Evolutionary conservation across 2,888 invertebrate genomes (phyloP).

Genomic region (Ichneumon xanthorius): DNA sequence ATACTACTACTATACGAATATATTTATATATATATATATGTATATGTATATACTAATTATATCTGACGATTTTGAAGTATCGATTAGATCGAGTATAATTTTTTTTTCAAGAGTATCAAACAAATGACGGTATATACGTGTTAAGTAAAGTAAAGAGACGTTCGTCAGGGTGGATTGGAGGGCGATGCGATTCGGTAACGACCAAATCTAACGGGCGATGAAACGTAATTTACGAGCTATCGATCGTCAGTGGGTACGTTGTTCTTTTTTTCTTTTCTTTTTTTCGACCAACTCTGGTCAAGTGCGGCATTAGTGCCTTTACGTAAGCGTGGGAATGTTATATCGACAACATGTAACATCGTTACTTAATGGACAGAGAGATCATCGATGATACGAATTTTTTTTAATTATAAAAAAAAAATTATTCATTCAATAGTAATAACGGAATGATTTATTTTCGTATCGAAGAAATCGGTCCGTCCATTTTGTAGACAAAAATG

Average conservation of each 20-base stretch:
- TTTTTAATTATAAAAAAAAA: background rate
- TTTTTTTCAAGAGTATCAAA: slow-evolving; percentile 9
- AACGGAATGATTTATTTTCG: slow-evolving; percentile 21
- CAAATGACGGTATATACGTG: slow-evolving; percentile 7
- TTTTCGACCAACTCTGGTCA: slow-evolving; percentile 80
- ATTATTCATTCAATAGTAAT: background rate
- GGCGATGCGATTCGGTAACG: slow-evolving; percentile 37
- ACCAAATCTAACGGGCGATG: slow-evolving; percentile 45
- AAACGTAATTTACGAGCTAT: slow-evolving; percentile 62
- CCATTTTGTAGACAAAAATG: slow-evolving; percentile 73
- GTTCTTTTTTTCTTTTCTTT: slow-evolving; percentile 60
- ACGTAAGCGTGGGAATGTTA: slow-evolving; percentile 85
- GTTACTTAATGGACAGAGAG: slow-evolving; percentile 80
- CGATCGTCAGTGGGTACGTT: slow-evolving; percentile 59
- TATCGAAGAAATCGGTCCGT: slow-evolving; percentile 76
- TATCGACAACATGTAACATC: slow-evolving; percentile 85
- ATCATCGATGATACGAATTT: slow-evolving; percentile 63
- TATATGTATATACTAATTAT: slow-evolving; percentile 12
- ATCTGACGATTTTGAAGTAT: slow-evolving; percentile 30
- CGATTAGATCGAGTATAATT: slow-evolving; percentile 21
- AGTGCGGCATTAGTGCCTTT: slow-evolving; percentile 85
- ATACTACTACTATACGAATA: slow-evolving; percentile 42
- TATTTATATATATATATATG: slow-evolving; percentile 20
- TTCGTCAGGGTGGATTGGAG: slow-evolving; percentile 52
- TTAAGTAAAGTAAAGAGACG: slow-evolving; percentile 45